Evolutionary conservation across 2,113 vertebrate species (phyloP).

Genomic region (Passer montanus): DNA sequence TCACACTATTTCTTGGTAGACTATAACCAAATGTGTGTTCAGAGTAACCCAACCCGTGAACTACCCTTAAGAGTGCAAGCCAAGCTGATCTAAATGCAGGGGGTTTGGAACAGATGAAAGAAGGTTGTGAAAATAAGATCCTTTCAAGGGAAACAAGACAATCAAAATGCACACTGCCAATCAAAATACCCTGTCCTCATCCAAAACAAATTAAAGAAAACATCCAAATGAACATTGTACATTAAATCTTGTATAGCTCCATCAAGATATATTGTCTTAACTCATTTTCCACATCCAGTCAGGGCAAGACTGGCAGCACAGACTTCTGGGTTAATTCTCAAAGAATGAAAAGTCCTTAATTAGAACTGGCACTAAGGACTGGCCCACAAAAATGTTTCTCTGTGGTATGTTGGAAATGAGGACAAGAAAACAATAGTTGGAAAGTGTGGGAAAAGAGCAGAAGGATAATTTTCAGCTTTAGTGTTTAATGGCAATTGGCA

Average conservation of each 20-base stretch:
- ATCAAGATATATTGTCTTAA: not conserved
- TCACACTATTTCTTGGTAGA: not conserved
- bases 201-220: not conserved
- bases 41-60: not conserved
- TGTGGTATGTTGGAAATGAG: not conserved
- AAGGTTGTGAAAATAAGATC: not conserved
- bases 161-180: conserved; percentile 15
- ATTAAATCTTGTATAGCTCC: not conserved
- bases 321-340: not conserved
- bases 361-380: not conserved
- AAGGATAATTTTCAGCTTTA: conserved; percentile 38
- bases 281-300: not conserved
- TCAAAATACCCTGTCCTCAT: not conserved
- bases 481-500: not conserved
- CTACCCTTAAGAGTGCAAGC: not conserved
- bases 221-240: not conserved
- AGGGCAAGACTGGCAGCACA: not conserved
- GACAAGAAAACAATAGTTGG: conserved; percentile 13
- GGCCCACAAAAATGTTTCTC: not conserved
- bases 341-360: not conserved
- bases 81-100: conserved; percentile 8
- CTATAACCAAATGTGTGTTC: not conserved
- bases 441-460: conserved; percentile 10
- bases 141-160: not conserved
- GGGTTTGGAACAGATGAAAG: conserved; percentile 9